phyloP scores from a whole-genome alignment of 2,888 invertebrate species.

The Anarsia innoxiella region DNA sequence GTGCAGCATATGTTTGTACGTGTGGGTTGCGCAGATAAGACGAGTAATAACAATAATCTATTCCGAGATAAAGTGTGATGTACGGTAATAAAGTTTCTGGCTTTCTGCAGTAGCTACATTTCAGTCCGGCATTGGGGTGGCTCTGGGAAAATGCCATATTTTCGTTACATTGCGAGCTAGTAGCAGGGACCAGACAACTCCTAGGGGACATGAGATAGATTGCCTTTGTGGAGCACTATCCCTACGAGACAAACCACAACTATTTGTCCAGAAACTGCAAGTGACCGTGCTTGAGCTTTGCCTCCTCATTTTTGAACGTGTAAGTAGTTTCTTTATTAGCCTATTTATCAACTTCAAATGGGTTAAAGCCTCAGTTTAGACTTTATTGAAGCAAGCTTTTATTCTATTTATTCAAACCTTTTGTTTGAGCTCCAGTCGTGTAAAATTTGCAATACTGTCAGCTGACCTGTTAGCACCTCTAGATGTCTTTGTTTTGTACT shows the following conservation, averaged over 20 bases:
- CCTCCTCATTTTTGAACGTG: constrained; percentile 3
- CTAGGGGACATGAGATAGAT: constrained; percentile 44
- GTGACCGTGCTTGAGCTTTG: constrained; percentile 11
- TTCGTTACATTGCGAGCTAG: constrained; percentile 34
- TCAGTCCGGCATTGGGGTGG: constrained; percentile 20
- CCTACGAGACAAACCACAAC: constrained; percentile 33
- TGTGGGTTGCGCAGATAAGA: constrained; percentile 21
- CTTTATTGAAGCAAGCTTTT: no score
- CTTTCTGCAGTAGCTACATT: constrained; percentile 21
- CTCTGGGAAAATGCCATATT: constrained; percentile 40
- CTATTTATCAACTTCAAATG: no score
- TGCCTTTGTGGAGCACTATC: constrained; percentile 39
- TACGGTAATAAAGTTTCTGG: constrained; percentile 24
- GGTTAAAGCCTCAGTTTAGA: no score
- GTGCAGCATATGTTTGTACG: constrained; percentile 14
- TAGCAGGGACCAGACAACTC: constrained; percentile 32
- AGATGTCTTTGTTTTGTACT: constrained; percentile 2
- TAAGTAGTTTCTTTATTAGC: no score
- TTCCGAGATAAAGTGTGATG: constrained; percentile 22
- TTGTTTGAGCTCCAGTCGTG: no score
- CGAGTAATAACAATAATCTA: constrained; percentile 26
- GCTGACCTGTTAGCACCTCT: constrained; percentile 3
- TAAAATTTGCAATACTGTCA: neutral
- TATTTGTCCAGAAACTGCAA: constrained; percentile 30
- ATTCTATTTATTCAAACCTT: no score